phyloP scores from a whole-genome alignment of 2,113 vertebrate species.

The Lanius ludovicianus region DNA sequence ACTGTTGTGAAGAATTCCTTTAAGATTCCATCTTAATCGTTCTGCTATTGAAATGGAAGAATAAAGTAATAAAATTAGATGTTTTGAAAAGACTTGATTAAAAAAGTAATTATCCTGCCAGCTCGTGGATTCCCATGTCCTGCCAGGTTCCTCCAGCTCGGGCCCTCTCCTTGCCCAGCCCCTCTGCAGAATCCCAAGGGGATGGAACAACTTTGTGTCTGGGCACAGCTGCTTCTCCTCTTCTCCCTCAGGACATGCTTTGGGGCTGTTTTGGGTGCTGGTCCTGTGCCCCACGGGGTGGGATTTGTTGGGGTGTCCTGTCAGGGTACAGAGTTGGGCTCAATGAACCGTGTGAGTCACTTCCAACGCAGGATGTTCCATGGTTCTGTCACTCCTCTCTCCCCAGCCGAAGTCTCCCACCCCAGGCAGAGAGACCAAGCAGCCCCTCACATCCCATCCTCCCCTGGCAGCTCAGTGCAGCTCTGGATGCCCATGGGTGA shows the following conservation, averaged over 20 bases:
- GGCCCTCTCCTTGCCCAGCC: fast-evolving
- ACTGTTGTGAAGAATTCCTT: constrained; percentile 61
- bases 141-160: neutral
- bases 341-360: neutral
- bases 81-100: constrained; percentile 68
- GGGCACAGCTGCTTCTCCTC: neutral
- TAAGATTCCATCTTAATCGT: constrained; percentile 68
- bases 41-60: constrained; percentile 72
- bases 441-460: neutral
- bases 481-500: neutral
- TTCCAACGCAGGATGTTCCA: fast-evolving
- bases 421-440: neutral
- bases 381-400: neutral
- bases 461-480: neutral
- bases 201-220: neutral
- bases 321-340: neutral
- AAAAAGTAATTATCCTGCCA: constrained; percentile 67
- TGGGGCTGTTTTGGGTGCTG: neutral
- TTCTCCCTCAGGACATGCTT: neutral
- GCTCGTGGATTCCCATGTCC: neutral
- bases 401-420: fast-evolving
- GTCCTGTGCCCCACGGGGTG: neutral
- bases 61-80: constrained; percentile 66
- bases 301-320: too few relatives aligned
- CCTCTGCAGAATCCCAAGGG: neutral